A percentile compares a stretch with the other conserved stretches of the same genome.
Evolutionary conservation across 2,888 invertebrate genomes (phyloP).

Genomic region (Spatulosminthurus flaviceps): DNA sequence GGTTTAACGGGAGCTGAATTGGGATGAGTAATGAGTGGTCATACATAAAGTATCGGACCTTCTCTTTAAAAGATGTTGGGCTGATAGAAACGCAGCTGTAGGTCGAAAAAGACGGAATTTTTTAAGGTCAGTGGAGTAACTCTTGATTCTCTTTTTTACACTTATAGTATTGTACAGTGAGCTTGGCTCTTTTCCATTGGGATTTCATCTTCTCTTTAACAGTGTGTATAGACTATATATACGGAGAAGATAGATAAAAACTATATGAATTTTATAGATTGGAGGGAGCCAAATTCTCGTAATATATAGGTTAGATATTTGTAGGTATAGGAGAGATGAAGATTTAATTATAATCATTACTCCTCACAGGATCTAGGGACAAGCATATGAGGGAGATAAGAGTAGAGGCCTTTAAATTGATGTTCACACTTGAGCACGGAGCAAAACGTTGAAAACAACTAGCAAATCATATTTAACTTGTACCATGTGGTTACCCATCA

Average conservation of each 20-base stretch:
- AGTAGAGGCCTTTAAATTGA: constrained; percentile 22
- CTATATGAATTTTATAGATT: too few relatives aligned
- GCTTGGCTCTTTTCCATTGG: neutral
- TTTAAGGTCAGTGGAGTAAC: constrained; percentile 46
- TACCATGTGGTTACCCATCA: neutral
- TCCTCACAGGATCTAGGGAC: neutral
- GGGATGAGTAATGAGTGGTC: neutral
- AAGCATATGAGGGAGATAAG: neutral
- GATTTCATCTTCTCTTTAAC: neutral
- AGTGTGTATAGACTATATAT: neutral
- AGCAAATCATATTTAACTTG: constrained; percentile 17
- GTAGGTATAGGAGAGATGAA: neutral
- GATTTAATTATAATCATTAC: constrained; percentile 36
- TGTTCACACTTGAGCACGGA: constrained; percentile 36
- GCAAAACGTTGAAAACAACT: constrained; percentile 24
- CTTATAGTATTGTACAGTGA: neutral
- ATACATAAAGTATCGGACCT: neutral
- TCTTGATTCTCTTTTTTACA: constrained; percentile 10
- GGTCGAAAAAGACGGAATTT: constrained; percentile 20
- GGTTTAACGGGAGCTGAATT: neutral
- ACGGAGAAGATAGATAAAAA: constrained; percentile 15
- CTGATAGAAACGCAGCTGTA: constrained; percentile 22
- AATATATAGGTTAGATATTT: neutral
- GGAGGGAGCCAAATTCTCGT: neutral
- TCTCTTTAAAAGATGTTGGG: neutral